phyloP scores from a whole-genome alignment of 2,888 invertebrate genomes.

The Bruchidius siliquastri region DNA sequence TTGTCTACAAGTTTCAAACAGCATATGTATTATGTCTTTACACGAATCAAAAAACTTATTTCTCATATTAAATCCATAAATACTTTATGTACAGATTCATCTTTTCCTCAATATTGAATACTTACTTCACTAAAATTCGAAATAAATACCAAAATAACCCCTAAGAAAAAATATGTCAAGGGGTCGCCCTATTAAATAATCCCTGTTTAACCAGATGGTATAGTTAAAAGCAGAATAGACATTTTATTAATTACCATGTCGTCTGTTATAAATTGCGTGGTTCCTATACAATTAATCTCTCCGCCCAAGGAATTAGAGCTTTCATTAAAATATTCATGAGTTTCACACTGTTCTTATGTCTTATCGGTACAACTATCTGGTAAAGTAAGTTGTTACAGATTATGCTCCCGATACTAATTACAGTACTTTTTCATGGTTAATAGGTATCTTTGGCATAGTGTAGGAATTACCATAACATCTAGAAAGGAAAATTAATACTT shows the following conservation, averaged over 20 bases:
- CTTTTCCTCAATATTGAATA: no score
- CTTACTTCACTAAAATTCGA: no score
- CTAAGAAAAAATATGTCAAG: no score
- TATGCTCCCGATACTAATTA: background rate
- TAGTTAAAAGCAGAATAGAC: background rate
- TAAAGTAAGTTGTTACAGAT: background rate
- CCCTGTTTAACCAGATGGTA: background rate
- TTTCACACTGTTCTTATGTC: background rate
- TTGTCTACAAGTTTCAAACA: no score
- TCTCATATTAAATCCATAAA: no score
- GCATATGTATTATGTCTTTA: no score
- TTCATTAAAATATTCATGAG: background rate
- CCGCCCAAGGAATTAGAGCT: background rate
- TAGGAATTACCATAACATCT: no score
- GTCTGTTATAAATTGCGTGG: background rate
- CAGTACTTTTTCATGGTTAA: background rate
- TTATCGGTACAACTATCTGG: background rate
- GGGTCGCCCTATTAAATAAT: background rate
- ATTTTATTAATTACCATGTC: background rate
- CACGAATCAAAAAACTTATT: no score
- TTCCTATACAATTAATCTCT: background rate
- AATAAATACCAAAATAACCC: no score
- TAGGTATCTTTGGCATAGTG: background rate
- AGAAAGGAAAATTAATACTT: no score
- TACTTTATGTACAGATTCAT: no score